Percentiles rank a stretch among this genome's conserved stretches.
phyloP scores from a whole-genome alignment of 1,140 invertebrate genomes.

The Sinella curviseta region DNA sequence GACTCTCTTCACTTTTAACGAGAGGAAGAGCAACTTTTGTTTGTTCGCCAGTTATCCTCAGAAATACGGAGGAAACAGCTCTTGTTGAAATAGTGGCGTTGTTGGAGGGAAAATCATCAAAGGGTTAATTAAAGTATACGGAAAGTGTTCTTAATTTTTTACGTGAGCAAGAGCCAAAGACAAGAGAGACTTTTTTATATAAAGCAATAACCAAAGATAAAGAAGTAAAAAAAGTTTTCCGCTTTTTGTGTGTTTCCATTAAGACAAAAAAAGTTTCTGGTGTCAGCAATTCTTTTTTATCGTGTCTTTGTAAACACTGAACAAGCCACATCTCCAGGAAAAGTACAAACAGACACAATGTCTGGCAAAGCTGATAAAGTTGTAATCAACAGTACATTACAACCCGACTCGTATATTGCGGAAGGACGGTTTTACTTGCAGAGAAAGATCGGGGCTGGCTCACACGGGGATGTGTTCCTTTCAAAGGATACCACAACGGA shows the following conservation, averaged over 20 bases:
- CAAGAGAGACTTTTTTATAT: too few relatives aligned
- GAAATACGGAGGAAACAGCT: too few relatives aligned
- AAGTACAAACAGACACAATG: background rate
- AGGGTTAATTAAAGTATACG: too few relatives aligned
- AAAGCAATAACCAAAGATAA: background rate
- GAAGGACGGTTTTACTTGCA: constrained; percentile 7
- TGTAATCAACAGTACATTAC: constrained; percentile 9
- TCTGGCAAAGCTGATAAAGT: background rate
- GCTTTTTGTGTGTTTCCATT: background rate
- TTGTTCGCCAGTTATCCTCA: too few relatives aligned
- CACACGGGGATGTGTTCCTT: constrained; percentile 21
- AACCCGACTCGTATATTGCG: background rate
- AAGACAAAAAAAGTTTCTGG: too few relatives aligned
- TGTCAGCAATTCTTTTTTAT: too few relatives aligned
- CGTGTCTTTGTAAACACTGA: too few relatives aligned
- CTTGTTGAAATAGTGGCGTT: too few relatives aligned
- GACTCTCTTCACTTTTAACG: background rate
- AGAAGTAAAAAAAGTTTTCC: background rate
- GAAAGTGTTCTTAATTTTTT: too few relatives aligned
- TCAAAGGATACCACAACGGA: constrained; percentile 22
- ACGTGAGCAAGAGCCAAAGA: too few relatives aligned
- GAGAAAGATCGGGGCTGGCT: constrained; percentile 11
- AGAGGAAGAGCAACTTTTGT: background rate
- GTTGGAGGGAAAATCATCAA: too few relatives aligned
- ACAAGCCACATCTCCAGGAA: too few relatives aligned